A percentile compares a stretch with the other conserved stretches of the same genome.
phyloP scores from a whole-genome alignment of 2,888 invertebrate species.

The Furcula furcula region DNA sequence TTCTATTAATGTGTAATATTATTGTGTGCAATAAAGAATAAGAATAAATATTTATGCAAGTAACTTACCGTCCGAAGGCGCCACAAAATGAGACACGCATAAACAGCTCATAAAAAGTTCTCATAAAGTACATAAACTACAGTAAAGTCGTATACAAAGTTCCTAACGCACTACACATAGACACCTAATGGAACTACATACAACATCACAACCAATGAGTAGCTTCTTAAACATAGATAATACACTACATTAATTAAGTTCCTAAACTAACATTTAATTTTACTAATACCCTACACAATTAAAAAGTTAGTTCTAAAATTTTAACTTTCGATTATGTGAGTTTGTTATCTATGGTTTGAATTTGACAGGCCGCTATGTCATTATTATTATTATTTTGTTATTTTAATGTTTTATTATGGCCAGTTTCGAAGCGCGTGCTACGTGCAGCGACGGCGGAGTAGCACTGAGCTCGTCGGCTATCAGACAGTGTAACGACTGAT shows the following conservation, averaged over 20 bases:
- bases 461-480: conserved; percentile 64
- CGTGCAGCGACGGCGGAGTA: conserved; percentile 53
- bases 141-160: conserved; percentile 38
- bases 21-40: neutral
- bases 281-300: conserved; percentile 18
- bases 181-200: conserved; percentile 35
- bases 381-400: conserved; percentile 19
- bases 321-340: conserved; percentile 16
- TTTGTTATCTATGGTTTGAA: no score
- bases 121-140: conserved; percentile 19
- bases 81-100: conserved; percentile 15
- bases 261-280: conserved; percentile 12
- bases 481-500: conserved; percentile 61
- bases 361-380: no score
- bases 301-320: conserved; percentile 15
- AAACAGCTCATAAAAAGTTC: conserved; percentile 29
- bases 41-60: neutral
- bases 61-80: conserved; percentile 27
- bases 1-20: no score
- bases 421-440: conserved; percentile 55
- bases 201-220: conserved; percentile 53
- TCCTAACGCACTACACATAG: conserved; percentile 32
- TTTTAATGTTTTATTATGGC: conserved; percentile 18
- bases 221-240: conserved; percentile 40
- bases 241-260: conserved; percentile 28